Conservation (phyloP, 1,140 invertebrate genomes). For the Ostrea edulis region DNA sequence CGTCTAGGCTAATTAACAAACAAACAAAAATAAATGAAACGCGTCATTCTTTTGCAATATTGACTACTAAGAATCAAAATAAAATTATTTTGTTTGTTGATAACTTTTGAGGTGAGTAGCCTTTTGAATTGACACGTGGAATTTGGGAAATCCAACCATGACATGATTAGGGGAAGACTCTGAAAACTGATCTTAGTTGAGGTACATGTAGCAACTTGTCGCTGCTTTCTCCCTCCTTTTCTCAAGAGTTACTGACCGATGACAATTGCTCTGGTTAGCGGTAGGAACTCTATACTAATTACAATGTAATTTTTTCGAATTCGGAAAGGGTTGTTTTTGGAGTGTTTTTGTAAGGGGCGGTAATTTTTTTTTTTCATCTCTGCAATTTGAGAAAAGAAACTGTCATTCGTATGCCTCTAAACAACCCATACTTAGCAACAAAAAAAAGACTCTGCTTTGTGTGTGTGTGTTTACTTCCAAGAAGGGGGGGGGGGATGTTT, state of each 20-base stretch:
- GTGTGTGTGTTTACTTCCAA: too few species aligned
- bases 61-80: neutral
- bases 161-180: neutral
- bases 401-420: too few species aligned
- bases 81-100: conserved; percentile 16
- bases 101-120: neutral
- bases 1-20: too few species aligned
- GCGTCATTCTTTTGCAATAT: too few species aligned
- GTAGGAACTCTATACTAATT: neutral
- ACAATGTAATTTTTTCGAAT: neutral
- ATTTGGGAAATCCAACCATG: neutral
- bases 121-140: neutral
- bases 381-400: too few species aligned
- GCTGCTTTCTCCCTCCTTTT: neutral
- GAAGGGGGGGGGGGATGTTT: too few species aligned
- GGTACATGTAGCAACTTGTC: neutral
- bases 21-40: too few species aligned
- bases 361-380: too few species aligned
- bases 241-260: conserved; percentile 13
- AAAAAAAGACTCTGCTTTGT: too few species aligned
- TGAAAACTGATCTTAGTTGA: neutral
- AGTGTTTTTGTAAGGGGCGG: too few species aligned
- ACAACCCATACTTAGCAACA: too few species aligned
- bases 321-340: too few species aligned
- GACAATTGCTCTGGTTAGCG: neutral